Percentiles rank a stretch among this genome's conserved stretches.
Conservation (phyloP, 2,888 invertebrate species). For the Psylliodes chrysocephalus region DNA sequence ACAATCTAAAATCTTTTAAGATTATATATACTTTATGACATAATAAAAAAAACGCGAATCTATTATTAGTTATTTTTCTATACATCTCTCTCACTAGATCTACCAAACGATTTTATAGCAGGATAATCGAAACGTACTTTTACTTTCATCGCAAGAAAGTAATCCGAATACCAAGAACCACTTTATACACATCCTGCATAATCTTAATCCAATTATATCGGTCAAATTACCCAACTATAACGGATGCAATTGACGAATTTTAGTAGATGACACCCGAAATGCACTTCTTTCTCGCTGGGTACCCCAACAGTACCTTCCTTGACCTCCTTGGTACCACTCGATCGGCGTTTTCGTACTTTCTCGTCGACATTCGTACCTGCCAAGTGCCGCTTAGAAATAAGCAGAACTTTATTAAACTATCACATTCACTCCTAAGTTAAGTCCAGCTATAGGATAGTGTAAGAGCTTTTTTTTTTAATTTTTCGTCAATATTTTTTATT, state of each 20-base stretch:
- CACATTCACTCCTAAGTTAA: conserved; percentile 63
- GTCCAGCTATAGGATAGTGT: conserved; percentile 59
- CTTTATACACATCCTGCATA: too few relatives aligned
- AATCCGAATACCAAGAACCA: too few relatives aligned
- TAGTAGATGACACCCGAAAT: conserved; percentile 3
- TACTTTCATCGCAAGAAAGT: too few relatives aligned
- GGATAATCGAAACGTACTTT: too few relatives aligned
- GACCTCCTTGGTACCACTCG: conserved; percentile 60
- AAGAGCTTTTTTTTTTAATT: conserved; percentile 54
- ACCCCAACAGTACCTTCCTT: conserved; percentile 56
- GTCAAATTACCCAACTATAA: not conserved
- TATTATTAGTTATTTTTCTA: too few relatives aligned
- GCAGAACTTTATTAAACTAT: conserved; percentile 64
- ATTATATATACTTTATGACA: too few relatives aligned
- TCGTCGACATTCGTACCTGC: conserved; percentile 60
- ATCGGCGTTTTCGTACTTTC: conserved; percentile 46
- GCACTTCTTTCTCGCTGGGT: conserved; percentile 23
- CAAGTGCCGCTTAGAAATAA: conserved; percentile 64
- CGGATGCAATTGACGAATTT: not conserved
- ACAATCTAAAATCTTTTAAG: too few relatives aligned
- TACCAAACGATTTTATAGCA: too few relatives aligned
- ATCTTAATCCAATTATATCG: too few relatives aligned
- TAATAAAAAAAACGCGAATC: too few relatives aligned
- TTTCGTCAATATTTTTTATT: conserved; percentile 28
- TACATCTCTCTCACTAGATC: too few relatives aligned